phyloP scores from a whole-genome alignment of 35 echinoderm and acorn worm species.

The Acanthaster planci region DNA sequence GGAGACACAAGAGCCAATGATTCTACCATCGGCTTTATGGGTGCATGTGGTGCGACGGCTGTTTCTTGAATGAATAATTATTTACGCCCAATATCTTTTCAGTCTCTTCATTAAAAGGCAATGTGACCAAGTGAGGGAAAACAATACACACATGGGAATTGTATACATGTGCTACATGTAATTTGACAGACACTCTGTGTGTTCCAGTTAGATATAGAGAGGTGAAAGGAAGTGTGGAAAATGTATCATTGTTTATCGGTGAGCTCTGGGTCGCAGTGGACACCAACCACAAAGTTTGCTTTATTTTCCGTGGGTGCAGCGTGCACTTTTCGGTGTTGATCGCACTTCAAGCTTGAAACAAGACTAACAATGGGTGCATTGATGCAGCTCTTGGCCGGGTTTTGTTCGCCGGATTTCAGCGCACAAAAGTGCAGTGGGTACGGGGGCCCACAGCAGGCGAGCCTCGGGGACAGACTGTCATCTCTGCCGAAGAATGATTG shows the following conservation, averaged over 20 bases:
- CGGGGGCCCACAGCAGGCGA: background rate
- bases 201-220: too few relatives aligned
- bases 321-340: slow-evolving; percentile 21
- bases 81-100: too few relatives aligned
- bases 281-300: too few relatives aligned
- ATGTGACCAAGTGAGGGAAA: too few relatives aligned
- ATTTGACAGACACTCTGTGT: too few relatives aligned
- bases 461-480: background rate
- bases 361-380: background rate
- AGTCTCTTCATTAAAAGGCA: too few relatives aligned
- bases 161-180: too few relatives aligned
- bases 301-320: background rate
- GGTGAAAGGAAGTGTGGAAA: too few relatives aligned
- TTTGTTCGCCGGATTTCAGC: too few relatives aligned
- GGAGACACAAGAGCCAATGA: slow-evolving; percentile 25
- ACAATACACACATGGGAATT: too few relatives aligned
- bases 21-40: background rate
- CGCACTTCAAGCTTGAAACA: slow-evolving; percentile 20
- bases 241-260: too few relatives aligned
- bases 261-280: too few relatives aligned
- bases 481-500: background rate
- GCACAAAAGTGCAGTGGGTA: background rate
- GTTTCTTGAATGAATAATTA: background rate
- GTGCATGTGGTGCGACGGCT: background rate
- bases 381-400: background rate